Evolutionary conservation across 2,113 vertebrate species (phyloP), one percentile per base, ranked within the genome.

Genomic region (Sebastes schlegelii): DNA sequence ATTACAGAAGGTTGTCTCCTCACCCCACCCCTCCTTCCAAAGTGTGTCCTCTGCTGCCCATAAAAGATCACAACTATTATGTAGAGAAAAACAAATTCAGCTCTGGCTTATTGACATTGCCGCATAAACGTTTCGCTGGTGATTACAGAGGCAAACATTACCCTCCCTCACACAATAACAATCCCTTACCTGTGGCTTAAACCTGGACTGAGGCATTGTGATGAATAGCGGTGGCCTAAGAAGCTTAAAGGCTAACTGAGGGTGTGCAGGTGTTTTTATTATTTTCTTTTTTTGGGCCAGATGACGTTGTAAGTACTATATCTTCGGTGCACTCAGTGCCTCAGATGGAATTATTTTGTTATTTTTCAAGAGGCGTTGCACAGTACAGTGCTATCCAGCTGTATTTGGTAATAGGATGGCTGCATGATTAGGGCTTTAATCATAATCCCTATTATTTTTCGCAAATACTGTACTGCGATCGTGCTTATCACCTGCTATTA

Each of bases 71-170:
- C 13, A 42, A 57, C 45, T 79, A 64, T 86, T 85, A 77, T 84
- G 74, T 81, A 85, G 89, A 88, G 76, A 71, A 86, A 89, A 86
- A 71, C 70, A 43, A 81, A 88, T 83, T 85, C 23, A 74, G 72
- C 70, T 51, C 6, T 16, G 74, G 42, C 42, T 68, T 90, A 81
- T 93, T 92, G 90, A 92, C 91, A 77, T 51, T 80, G 86, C 65
- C 13, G 45, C 57, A 9, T 77, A 67, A 88, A 80, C 8, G 68
- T 84, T 90, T 87, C 64, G 40, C 51, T 34, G 48, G 84, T 64
- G 90, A 90, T 92, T 85, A 91, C n/a, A 72, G 82, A 75, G 72
- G 76, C 85, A 92, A 93, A 92, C 89, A 87, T 65, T 61, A 63
- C 80, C 82, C 79, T 84, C 86, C 48, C 86, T 86, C 62, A 4